These are phyloP conservation scores for Synanceia verrucosa DNA, from an alignment of 2,797 vertebrate species.

Conservation along the genomic window DNA sequence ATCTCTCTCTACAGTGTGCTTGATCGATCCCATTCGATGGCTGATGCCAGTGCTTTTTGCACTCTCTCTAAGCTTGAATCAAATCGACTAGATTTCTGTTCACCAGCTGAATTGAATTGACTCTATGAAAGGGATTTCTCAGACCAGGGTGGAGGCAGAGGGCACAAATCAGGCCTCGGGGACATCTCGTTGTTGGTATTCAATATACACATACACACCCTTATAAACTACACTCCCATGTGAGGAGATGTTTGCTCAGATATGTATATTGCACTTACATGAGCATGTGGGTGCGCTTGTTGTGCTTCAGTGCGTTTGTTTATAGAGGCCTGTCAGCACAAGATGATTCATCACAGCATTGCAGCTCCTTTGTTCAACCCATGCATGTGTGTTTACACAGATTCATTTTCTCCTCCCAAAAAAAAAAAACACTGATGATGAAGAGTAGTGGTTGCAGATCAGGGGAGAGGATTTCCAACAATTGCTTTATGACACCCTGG, in stretches of 20 bases:
- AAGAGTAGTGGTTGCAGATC: slow-evolving; percentile 4
- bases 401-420: slow-evolving; percentile 23
- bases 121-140: slow-evolving; percentile 58
- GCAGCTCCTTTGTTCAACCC: slow-evolving; percentile 3
- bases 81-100: slow-evolving; percentile 40
- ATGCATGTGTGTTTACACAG: slow-evolving; percentile 24
- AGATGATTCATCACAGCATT: slow-evolving; percentile 44
- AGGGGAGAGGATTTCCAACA: background rate
- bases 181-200: slow-evolving; percentile 45
- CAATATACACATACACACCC: slow-evolving; percentile 20
- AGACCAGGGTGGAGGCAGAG: slow-evolving; percentile 19
- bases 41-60: slow-evolving; percentile 2
- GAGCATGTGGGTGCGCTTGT: slow-evolving; percentile 40
- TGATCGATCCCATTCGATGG: slow-evolving; percentile 23
- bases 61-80: slow-evolving; percentile 35
- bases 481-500: background rate
- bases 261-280: slow-evolving; percentile 35
- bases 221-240: slow-evolving; percentile 21
- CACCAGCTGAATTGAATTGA: slow-evolving; percentile 36
- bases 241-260: slow-evolving; percentile 36
- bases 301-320: slow-evolving; percentile 58
- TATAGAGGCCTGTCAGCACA: slow-evolving; percentile 56
- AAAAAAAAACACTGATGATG: slow-evolving; percentile 19
- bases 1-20: background rate
- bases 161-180: slow-evolving; percentile 57